Base-by-base conservation (phyloP, 92 coral and sea anemone species). In the Porites lobata region DNA sequence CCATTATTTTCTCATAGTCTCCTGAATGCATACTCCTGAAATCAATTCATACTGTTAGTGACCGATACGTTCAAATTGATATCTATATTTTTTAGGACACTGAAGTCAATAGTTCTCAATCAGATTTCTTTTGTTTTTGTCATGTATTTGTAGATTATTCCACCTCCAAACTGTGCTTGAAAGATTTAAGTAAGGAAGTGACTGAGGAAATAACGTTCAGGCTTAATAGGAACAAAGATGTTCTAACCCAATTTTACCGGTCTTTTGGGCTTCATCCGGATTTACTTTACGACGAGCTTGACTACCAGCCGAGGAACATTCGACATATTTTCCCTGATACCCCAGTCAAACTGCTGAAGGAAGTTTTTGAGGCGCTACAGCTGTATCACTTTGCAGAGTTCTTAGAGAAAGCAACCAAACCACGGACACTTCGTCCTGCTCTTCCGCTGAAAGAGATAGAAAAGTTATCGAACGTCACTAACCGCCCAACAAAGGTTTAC, bases 361-460 rank as follows among this genome's bases (percentile, higher is more conserved):
- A 51, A 4, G 26, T 47, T 19, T 73, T 73, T 13, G 78, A 73
- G 61, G 78, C 13, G 4, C 20, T 73, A 12, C 7, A 43, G 26
- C 10, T 73, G 32, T 29, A 0, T 29, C 3, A 29, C 32, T 29
- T 29, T 29, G 32, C 3, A 29, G 32, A 29, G 0, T 1, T 72
- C 12, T 32, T 72, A n/a, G 76, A 26, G n/a, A 72, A 43, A 29
- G 32, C 32, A 1, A 18, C 38, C 15, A 72, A 72, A 50, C 76
- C 57, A 66, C 71, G 71, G 22, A 24, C 74, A 69, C 74, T 69
- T 21, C 50, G 74, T 22, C 74, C 74, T 29, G 74, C 74, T 26
- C 74, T 69, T 26, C 17, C 78, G 15, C 26, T 51, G 26, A 38
- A 47, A 22, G 58, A 73, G 18, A 12, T 73, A 0, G 32, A 18